Evolutionary conservation across 2,888 invertebrate species (phyloP).

Genomic region (Phortica okadai): DNA sequence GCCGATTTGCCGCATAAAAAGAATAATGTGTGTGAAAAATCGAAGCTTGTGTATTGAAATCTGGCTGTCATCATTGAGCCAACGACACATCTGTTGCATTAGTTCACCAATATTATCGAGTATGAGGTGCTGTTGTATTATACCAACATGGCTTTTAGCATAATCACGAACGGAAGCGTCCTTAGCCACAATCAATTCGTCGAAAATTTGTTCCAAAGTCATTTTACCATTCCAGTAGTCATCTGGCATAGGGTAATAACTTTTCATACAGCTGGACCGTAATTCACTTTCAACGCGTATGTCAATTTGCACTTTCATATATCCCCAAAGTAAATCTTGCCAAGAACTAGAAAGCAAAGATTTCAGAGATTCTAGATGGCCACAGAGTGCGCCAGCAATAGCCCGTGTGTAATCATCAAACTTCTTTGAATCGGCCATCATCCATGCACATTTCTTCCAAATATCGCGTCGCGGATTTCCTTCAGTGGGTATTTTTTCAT

Average conservation of each 20-base stretch:
- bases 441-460: constrained; percentile 86
- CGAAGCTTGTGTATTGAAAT: constrained; percentile 79
- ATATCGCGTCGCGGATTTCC: constrained; percentile 90
- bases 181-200: constrained; percentile 81
- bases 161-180: constrained; percentile 77
- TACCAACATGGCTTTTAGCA: constrained; percentile 82
- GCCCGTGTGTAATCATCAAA: constrained; percentile 81
- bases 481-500: constrained; percentile 79
- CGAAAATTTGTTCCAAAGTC: constrained; percentile 83
- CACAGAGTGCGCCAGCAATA: constrained; percentile 87
- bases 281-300: constrained; percentile 89
- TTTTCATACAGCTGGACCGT: constrained; percentile 79
- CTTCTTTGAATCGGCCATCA: constrained; percentile 79
- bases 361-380: constrained; percentile 87
- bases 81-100: constrained; percentile 83
- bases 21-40: constrained; percentile 89
- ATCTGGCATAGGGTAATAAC: constrained; percentile 80
- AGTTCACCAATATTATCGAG: constrained; percentile 87
- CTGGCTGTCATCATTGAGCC: constrained; percentile 76
- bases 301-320: constrained; percentile 88
- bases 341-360: constrained; percentile 86
- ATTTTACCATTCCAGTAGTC: constrained; percentile 84
- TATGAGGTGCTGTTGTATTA: constrained; percentile 91
- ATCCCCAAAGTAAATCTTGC: constrained; percentile 95
- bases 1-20: constrained; percentile 89